Evolutionary conservation across 2,797 vertebrate genomes (phyloP).

Genomic region (Trachops cirrhosus): DNA sequence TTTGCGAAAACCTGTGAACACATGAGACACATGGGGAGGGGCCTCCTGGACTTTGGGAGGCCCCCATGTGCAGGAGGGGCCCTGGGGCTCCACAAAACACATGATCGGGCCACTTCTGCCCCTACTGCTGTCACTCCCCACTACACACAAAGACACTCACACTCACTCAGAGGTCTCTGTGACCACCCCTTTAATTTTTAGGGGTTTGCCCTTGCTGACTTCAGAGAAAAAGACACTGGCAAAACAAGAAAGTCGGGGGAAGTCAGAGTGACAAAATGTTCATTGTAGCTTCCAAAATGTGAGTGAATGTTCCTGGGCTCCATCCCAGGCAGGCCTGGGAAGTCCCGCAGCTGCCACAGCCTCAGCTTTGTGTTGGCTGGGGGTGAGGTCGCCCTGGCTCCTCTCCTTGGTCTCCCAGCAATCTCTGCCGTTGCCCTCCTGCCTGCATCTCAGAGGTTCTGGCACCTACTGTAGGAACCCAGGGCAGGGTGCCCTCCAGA

Average conservation of each 20-base stretch:
- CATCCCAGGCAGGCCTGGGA: background rate
- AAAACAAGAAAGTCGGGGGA: conserved; percentile 24
- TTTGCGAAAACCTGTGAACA: background rate
- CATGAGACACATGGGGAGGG: background rate
- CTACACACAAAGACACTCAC: no score
- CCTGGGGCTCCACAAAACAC: background rate
- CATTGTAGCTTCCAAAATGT: background rate
- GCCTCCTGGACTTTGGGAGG: background rate
- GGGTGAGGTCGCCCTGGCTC: rapidly evolving
- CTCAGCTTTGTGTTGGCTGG: background rate
- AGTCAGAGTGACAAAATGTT: background rate
- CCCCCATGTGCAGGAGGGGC: background rate
- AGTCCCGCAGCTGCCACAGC: background rate
- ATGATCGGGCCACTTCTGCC: background rate
- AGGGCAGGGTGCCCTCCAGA: background rate
- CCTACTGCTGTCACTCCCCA: background rate
- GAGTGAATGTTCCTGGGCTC: background rate
- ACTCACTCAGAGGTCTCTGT: background rate
- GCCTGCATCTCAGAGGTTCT: background rate
- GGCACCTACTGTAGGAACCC: background rate
- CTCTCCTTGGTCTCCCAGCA: background rate
- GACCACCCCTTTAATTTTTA: background rate
- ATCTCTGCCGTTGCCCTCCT: background rate
- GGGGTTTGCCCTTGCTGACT: conserved; percentile 54
- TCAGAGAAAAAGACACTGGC: conserved; percentile 16